Conservation (phyloP, 1,140 invertebrate species). For the Bombus vancouverensis region DNA sequence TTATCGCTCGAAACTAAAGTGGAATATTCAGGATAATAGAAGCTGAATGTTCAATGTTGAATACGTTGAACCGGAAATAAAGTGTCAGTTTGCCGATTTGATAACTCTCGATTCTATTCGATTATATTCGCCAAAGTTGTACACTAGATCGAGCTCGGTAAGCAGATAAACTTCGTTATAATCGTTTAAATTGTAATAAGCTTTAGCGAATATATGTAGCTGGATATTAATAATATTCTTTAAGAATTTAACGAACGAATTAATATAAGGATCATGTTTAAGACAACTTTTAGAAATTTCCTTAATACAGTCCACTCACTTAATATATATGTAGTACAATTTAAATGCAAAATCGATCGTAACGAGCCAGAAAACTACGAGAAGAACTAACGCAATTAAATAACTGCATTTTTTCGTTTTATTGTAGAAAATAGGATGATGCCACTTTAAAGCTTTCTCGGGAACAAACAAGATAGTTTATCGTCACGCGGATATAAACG, state of each 20-base stretch:
- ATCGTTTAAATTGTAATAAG: background rate
- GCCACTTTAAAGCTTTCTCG: slow-evolving; percentile 26
- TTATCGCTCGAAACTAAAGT: slow-evolving; percentile 17
- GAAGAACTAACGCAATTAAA: background rate
- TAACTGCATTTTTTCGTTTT: slow-evolving; percentile 2
- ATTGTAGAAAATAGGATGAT: background rate
- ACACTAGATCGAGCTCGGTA: background rate
- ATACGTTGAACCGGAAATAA: background rate
- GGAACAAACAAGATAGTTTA: slow-evolving; percentile 47
- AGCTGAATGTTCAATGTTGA: background rate
- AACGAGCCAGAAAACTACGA: background rate
- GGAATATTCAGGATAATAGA: slow-evolving; percentile 33
- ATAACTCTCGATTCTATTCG: background rate
- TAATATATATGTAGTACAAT: background rate
- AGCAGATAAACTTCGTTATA: background rate
- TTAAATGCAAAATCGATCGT: no score
- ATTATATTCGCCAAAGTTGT: background rate
- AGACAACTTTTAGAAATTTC: background rate
- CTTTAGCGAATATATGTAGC: background rate
- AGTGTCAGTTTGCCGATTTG: background rate
- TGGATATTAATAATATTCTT: background rate
- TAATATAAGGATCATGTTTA: no score
- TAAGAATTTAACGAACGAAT: background rate
- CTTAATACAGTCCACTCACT: background rate
- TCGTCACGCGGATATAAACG: slow-evolving; percentile 37